Evolutionary conservation across 1,140 invertebrate species (phyloP), one percentile per base, ranked within the genome.

Genomic region (Hylyphantes graminicola): DNA sequence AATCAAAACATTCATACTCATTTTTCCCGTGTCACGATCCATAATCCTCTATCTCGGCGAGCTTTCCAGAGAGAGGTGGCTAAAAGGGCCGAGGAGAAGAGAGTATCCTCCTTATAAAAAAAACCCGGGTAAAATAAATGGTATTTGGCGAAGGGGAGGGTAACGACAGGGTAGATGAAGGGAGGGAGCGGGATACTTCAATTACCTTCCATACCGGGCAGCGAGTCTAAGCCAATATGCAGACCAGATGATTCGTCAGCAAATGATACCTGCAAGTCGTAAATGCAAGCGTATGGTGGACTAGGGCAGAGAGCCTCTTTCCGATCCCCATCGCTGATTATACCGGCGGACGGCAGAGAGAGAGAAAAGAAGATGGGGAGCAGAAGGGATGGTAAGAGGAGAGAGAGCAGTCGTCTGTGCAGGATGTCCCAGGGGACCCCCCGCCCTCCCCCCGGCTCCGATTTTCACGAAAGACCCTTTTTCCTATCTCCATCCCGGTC

Each of bases 191-290:
- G 77, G 77, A 79, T 79, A 79, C 80, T 77, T 68, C 82, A 85
- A 85, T 85, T 85, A 85, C 82, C 82, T 75, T 72, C 70, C 53
- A 59, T 85, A 74, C 73, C 80, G 73, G 63, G 70, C 70, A 83
- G 73, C 65, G 73, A 61, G 73, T 77, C 74, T 76, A 77, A 77
- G 82, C 82, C 82, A 85, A 85, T 85, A 85, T 85, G 82, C 82
- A 85, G 82, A 73, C 65, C 80, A 59, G 74, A 76, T 85, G 82
- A 85, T 85, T 85, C 82, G 82, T 85, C 82, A 85, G 82, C 82
- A 85, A 85, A 85, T 85, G 82, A 85, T 85, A 85, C 82, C 82
- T 85, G 82, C 65, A 63, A 85, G 74, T 85, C 82, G 82, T 85
- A 85, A 85, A 85, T 67, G 82, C 82, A 70, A 77, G 74, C 73